phyloP scores from a whole-genome alignment of 2,888 invertebrate species.

The Prosopocoilus inquinatus region DNA sequence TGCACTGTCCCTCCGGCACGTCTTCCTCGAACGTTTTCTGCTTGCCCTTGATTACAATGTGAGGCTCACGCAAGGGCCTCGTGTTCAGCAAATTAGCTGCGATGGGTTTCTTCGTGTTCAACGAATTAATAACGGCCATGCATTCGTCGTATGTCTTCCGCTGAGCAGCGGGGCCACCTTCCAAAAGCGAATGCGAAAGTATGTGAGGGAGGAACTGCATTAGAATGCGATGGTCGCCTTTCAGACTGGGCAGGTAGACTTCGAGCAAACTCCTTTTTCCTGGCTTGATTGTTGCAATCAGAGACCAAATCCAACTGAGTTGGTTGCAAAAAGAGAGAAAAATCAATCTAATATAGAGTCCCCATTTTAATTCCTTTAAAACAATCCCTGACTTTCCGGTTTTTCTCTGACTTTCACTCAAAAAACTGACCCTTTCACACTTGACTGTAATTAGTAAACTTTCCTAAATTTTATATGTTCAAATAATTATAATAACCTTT shows the following conservation, averaged over 20 bases:
- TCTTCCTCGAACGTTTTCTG: not conserved
- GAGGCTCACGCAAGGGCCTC: slow-evolving; percentile 2
- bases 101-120: slow-evolving; percentile 29
- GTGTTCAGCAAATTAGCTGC: slow-evolving; percentile 3
- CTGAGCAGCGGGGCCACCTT: slow-evolving; percentile 49
- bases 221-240: slow-evolving; percentile 68
- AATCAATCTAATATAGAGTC: too few species aligned
- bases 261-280: slow-evolving; percentile 62
- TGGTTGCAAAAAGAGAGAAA: not conserved
- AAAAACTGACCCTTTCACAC: too few species aligned
- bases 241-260: slow-evolving; percentile 73
- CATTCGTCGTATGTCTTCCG: slow-evolving; percentile 57
- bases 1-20: slow-evolving; percentile 56
- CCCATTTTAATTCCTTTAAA: too few species aligned
- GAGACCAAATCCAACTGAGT: slow-evolving; percentile 68
- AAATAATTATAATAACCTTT: too few species aligned
- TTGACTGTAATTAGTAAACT: too few species aligned
- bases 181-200: slow-evolving; percentile 62
- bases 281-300: slow-evolving; percentile 63
- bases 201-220: slow-evolving; percentile 76
- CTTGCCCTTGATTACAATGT: not conserved
- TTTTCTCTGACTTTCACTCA: not conserved
- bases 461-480: too few species aligned
- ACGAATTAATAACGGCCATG: slow-evolving; percentile 53
- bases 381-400: not conserved